Percentiles rank a stretch among this genome's conserved stretches.
phyloP scores from a whole-genome alignment of 2,797 vertebrate species.

The Chaenodraco wilsoni region DNA sequence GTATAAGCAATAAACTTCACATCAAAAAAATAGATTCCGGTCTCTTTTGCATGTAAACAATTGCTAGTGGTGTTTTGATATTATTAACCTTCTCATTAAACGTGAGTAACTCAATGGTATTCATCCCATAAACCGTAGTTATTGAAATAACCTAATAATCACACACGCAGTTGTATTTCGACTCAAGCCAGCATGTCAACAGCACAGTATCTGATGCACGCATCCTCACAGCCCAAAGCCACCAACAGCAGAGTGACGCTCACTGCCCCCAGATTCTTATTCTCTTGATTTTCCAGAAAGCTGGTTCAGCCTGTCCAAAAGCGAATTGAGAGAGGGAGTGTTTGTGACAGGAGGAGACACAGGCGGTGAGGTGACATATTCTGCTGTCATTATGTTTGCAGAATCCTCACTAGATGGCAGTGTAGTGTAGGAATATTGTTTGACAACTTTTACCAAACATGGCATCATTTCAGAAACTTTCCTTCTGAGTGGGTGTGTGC shows the following conservation, averaged over 20 bases:
- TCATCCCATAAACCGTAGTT: neutral
- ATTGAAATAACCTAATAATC: constrained; percentile 10
- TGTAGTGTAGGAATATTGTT: constrained; percentile 65
- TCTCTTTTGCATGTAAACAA: neutral
- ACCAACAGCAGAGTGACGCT: constrained; percentile 39
- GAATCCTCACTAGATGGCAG: constrained; percentile 80
- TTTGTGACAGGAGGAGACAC: constrained; percentile 44
- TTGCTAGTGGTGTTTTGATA: neutral
- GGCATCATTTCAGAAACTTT: constrained; percentile 57
- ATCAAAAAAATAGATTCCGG: neutral
- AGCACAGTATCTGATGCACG: constrained; percentile 22
- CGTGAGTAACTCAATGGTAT: neutral
- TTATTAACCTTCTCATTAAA: neutral
- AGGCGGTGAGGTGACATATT: constrained; percentile 34
- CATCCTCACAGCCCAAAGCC: constrained; percentile 40
- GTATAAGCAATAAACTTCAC: neutral
- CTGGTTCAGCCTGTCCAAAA: constrained; percentile 57
- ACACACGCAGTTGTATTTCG: neutral
- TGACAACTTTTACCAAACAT: constrained; percentile 50
- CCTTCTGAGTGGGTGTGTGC: neutral
- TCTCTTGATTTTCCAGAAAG: constrained; percentile 70
- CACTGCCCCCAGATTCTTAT: constrained; percentile 48
- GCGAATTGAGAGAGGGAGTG: constrained; percentile 18
- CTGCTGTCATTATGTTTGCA: constrained; percentile 44
- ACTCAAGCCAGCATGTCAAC: neutral